These are phyloP conservation scores for Callyntrura guangdongensis DNA, from an alignment of 2,888 invertebrate species.

Conservation along the genomic window DNA sequence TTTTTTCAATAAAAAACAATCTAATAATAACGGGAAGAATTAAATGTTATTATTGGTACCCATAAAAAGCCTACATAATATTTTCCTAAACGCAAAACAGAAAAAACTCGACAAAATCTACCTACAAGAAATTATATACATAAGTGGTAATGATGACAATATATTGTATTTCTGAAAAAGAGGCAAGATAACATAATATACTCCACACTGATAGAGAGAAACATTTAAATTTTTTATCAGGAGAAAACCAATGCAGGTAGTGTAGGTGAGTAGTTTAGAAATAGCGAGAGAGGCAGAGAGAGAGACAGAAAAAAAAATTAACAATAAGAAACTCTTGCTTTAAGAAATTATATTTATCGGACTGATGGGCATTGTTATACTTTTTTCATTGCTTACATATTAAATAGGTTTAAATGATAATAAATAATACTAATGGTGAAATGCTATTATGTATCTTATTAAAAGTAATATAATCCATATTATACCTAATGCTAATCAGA, in stretches of 20 bases:
- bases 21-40: not conserved
- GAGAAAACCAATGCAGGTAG: slow-evolving; percentile 32
- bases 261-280: slow-evolving; percentile 44
- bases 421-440: slow-evolving; percentile 30
- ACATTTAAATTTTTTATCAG: not conserved
- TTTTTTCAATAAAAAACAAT: slow-evolving; percentile 45
- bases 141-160: slow-evolving; percentile 25
- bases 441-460: slow-evolving; percentile 66
- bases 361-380: slow-evolving; percentile 75
- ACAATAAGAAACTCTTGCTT: too few species aligned
- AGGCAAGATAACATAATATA: not conserved
- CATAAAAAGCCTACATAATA: not conserved
- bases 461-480: slow-evolving; percentile 60
- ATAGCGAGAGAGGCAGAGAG: not conserved
- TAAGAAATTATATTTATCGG: slow-evolving; percentile 7
- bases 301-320: too few species aligned
- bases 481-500: slow-evolving; percentile 74
- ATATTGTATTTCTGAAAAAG: slow-evolving; percentile 6
- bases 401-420: slow-evolving; percentile 57
- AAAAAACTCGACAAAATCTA: slow-evolving; percentile 12
- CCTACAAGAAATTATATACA: slow-evolving; percentile 33
- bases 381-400: slow-evolving; percentile 49
- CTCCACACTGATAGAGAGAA: not conserved
- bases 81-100: slow-evolving; percentile 22
- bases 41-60: slow-evolving; percentile 15